Conservation (phyloP, 2,797 vertebrate species). For the Anas bahamensis region DNA sequence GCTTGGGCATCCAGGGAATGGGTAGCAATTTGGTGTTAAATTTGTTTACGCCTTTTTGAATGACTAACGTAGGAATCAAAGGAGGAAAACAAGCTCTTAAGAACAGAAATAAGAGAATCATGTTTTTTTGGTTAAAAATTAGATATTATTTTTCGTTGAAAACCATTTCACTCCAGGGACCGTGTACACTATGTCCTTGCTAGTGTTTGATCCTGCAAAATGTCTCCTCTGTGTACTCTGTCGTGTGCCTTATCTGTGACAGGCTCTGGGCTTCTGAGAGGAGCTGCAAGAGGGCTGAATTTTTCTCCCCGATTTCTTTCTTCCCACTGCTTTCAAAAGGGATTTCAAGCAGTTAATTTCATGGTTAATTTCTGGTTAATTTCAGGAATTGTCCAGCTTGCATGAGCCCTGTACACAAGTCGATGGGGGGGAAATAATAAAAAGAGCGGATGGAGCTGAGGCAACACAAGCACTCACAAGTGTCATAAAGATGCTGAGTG, state of each 20-base stretch:
- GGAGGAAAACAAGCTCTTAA: background rate
- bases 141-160: background rate
- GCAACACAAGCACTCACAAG: background rate
- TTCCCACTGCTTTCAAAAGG: background rate
- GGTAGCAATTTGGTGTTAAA: background rate
- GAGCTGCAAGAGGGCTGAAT: accelerated
- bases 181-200: accelerated
- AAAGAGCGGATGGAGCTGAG: background rate
- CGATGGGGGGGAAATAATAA: background rate
- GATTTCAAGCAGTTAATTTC: background rate
- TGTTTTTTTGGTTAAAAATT: background rate
- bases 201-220: background rate
- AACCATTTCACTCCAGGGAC: background rate
- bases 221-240: background rate
- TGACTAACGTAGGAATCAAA: background rate
- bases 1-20: background rate
- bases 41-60: background rate
- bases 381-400: background rate
- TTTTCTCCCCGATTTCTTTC: background rate
- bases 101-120: background rate
- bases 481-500: background rate
- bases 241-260: background rate
- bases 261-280: background rate
- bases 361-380: background rate
- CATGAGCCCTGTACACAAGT: background rate